phyloP scores from a whole-genome alignment of 2,888 invertebrate genomes.

The Drosophila aldrichi region DNA sequence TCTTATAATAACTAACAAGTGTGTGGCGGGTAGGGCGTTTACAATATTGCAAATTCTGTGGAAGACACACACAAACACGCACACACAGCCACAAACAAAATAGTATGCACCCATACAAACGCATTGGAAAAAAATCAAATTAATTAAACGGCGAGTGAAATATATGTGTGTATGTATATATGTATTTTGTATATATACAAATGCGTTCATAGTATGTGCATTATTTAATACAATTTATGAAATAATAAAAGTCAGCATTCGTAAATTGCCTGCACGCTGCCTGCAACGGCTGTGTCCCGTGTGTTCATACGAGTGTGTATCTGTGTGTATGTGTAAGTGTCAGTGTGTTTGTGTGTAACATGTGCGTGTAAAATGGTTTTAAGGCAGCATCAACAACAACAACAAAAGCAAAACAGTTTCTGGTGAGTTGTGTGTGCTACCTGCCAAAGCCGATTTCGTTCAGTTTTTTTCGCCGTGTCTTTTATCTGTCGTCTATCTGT shows the following conservation, averaged over 20 bases:
- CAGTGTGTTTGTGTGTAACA: constrained; percentile 56
- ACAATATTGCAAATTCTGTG: constrained; percentile 71
- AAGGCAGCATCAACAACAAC: constrained; percentile 47
- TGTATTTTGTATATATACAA: constrained; percentile 6
- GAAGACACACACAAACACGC: constrained; percentile 16
- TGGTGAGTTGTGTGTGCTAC: constrained; percentile 69
- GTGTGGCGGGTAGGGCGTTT: constrained; percentile 51
- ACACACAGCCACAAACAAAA: constrained; percentile 46
- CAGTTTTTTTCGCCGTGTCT: constrained; percentile 30
- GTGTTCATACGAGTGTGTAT: constrained; percentile 18
- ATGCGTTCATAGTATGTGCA: constrained; percentile 14
- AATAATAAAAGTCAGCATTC: constrained; percentile 55
- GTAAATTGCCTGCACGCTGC: constrained; percentile 28
- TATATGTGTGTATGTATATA: constrained; percentile 12
- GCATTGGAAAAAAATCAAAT: constrained; percentile 70
- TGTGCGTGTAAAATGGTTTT: constrained; percentile 72
- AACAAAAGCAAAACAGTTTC: constrained; percentile 58
- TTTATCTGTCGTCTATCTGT: constrained; percentile 20
- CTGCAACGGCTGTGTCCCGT: constrained; percentile 34
- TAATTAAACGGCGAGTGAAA: constrained; percentile 69
- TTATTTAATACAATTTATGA: constrained; percentile 70
- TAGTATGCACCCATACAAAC: constrained; percentile 70
- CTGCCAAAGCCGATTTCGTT: constrained; percentile 48
- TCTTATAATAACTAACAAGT: constrained; percentile 53
- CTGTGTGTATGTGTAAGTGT: constrained; percentile 23